Evolutionary conservation across 2,113 vertebrate genomes (phyloP).

Genomic region (Prunella himalayana): DNA sequence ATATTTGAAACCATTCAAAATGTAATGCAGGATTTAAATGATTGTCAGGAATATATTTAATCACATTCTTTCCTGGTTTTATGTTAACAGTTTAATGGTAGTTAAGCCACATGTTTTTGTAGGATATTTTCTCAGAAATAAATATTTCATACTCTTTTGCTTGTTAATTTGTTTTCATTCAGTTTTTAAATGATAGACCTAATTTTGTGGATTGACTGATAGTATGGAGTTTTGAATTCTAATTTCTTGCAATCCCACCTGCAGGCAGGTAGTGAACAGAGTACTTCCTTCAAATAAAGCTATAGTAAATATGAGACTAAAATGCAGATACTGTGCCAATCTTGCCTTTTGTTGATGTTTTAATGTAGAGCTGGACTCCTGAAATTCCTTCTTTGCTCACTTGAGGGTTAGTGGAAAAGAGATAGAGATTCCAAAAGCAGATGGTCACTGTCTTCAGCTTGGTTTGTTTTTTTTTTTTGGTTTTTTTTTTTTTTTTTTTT

Average conservation of each 20-base stretch:
- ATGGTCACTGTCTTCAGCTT: neutral
- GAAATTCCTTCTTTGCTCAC: neutral
- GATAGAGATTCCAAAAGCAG: neutral
- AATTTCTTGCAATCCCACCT: neutral
- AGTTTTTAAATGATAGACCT: neutral
- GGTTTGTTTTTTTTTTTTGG: no score
- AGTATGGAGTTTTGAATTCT: neutral
- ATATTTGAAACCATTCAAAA: neutral
- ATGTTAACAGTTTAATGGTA: neutral
- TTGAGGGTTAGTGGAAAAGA: neutral
- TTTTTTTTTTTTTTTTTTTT: neutral
- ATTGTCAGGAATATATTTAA: neutral
- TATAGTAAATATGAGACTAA: neutral
- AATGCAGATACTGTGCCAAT: neutral
- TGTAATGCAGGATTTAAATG: neutral
- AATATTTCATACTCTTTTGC: neutral
- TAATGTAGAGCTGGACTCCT: neutral
- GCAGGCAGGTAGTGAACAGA: neutral
- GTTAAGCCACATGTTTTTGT: neutral
- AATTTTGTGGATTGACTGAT: neutral
- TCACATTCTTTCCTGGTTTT: neutral
- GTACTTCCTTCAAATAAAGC: neutral
- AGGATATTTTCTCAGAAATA: neutral
- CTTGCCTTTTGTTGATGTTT: neutral
- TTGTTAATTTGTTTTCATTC: neutral